These are phyloP conservation scores for Caenorhabditis sp. DNA, from an alignment of 2,888 invertebrate genomes.

Conservation along the genomic window DNA sequence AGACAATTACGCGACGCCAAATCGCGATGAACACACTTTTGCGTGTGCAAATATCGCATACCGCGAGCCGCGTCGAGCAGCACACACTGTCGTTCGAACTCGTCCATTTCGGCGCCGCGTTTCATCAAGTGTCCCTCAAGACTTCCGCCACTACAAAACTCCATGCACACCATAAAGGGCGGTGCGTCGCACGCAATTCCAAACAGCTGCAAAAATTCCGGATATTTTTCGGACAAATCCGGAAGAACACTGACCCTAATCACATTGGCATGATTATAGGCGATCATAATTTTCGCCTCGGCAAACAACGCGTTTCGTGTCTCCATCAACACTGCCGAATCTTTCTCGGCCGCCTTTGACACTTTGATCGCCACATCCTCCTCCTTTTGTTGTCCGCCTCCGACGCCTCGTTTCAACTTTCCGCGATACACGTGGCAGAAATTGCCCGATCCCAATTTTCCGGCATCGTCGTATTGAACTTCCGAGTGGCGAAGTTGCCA, in stretches of 20 bases:
- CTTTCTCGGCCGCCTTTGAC: slow-evolving; percentile 15
- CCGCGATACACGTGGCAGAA: slow-evolving; percentile 44
- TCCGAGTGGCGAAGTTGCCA: slow-evolving; percentile 28
- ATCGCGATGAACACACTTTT: slow-evolving; percentile 85
- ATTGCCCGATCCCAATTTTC: slow-evolving; percentile 41
- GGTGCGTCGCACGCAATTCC: slow-evolving; percentile 97
- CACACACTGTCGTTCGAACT: slow-evolving; percentile 25
- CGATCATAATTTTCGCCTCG: slow-evolving; percentile 57
- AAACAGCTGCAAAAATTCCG: slow-evolving; percentile 78
- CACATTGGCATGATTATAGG: slow-evolving; percentile 51
- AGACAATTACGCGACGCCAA: slow-evolving; percentile 85
- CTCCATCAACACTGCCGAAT: slow-evolving; percentile 60
- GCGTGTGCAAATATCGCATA: slow-evolving; percentile 83
- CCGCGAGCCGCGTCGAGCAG: slow-evolving; percentile 77
- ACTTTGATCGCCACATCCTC: slow-evolving; percentile 63
- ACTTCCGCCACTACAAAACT: slow-evolving; percentile 78
- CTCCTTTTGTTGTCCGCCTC: slow-evolving; percentile 28
- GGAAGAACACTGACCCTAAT: slow-evolving; percentile 22
- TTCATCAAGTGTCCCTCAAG: slow-evolving; percentile 45
- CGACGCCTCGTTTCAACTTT: slow-evolving; percentile 6
- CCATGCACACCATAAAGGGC: slow-evolving; percentile 99
- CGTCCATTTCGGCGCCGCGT: slow-evolving; percentile 38
- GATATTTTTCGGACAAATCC: too few species aligned
- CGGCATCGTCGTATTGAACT: slow-evolving; percentile 16
- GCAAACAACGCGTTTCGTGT: slow-evolving; percentile 43